Percentiles rank a stretch among this genome's conserved stretches.
phyloP scores from a whole-genome alignment of 2,797 vertebrate genomes.

The Tauraco hartlaubi region DNA sequence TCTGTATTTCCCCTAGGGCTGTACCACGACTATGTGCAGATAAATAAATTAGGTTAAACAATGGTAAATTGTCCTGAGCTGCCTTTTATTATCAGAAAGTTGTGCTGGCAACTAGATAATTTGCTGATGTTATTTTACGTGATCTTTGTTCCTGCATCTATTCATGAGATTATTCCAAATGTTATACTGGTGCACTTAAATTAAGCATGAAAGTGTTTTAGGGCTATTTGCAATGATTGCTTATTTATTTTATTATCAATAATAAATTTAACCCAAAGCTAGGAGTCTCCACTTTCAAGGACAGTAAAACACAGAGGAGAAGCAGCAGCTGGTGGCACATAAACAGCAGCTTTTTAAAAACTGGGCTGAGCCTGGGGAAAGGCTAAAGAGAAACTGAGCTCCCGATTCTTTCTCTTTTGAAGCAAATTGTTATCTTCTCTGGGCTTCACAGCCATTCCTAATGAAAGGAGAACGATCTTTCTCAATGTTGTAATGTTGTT shows the following conservation, averaged over 20 bases:
- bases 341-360: neutral
- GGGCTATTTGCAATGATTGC: conserved; percentile 58
- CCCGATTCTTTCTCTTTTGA: neutral
- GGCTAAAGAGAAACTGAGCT: neutral
- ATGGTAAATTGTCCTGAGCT: conserved; percentile 53
- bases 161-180: conserved; percentile 40
- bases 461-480: neutral
- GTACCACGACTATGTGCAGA: neutral
- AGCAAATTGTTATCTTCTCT: neutral
- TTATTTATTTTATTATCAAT: conserved; percentile 66
- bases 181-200: conserved; percentile 27
- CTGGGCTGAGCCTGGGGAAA: neutral
- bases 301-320: neutral
- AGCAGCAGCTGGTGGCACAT: neutral
- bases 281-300: neutral
- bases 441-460: rapidly evolving
- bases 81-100: conserved; percentile 56
- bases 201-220: conserved; percentile 45
- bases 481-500: rapidly evolving
- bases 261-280: conserved; percentile 27
- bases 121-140: conserved; percentile 4
- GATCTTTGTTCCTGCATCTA: conserved; percentile 25
- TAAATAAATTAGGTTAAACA: conserved; percentile 62
- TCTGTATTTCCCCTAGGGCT: conserved; percentile 2
- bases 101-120: conserved; percentile 19